Evolutionary conservation across 2,113 vertebrate species (phyloP).

Genomic region (Hippocampus barbouri): DNA sequence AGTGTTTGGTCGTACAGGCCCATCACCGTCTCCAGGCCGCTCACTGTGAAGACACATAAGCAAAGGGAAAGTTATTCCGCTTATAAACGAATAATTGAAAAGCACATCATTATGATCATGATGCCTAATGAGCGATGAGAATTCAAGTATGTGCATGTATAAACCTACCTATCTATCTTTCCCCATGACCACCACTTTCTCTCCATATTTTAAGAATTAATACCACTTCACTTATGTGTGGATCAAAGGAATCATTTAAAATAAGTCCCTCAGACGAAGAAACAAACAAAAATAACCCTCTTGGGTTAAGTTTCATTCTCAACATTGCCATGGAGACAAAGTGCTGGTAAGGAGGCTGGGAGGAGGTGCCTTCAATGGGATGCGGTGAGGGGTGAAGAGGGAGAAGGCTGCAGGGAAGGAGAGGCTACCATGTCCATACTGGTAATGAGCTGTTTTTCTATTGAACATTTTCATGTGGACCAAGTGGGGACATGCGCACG

Average conservation of each 20-base stretch:
- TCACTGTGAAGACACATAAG: constrained; percentile 68
- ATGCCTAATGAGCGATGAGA: not conserved
- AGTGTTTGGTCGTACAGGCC: constrained; percentile 84
- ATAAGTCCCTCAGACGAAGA: constrained; percentile 12
- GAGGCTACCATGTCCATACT: constrained; percentile 39
- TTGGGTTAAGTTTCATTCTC: constrained; percentile 45
- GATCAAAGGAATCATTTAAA: constrained; percentile 13
- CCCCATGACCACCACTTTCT: not conserved
- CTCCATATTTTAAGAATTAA: not conserved
- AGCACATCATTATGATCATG: no score
- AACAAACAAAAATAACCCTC: constrained; percentile 1
- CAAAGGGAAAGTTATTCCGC: constrained; percentile 10
- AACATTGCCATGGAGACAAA: constrained; percentile 62
- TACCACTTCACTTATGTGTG: not conserved
- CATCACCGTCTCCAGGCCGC: constrained; percentile 72
- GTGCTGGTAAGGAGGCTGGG: constrained; percentile 36
- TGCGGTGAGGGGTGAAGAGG: constrained; percentile 38
- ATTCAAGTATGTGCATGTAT: not conserved
- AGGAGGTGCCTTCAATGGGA: constrained; percentile 40
- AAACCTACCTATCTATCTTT: not conserved
- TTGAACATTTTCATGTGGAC: constrained; percentile 25
- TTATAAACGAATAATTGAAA: not conserved
- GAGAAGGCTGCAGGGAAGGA: constrained; percentile 35
- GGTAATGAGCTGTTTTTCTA: constrained; percentile 42
- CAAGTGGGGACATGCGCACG: constrained; percentile 28